phyloP scores from a whole-genome alignment of 2,113 vertebrate species.

The Pygoscelis antarcticus region DNA sequence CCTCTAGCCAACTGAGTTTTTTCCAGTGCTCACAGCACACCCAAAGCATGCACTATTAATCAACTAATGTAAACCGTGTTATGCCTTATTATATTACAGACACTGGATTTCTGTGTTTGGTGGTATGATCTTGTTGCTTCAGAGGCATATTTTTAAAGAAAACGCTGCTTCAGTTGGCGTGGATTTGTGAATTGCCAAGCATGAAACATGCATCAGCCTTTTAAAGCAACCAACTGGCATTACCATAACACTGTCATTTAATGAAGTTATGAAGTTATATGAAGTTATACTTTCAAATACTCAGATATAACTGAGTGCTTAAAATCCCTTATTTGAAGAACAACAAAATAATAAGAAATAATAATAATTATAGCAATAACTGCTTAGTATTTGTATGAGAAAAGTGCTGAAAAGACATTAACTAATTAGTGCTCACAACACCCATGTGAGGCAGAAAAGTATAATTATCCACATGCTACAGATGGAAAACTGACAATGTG shows the following conservation, averaged over 20 bases:
- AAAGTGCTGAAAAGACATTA: slow-evolving; percentile 68
- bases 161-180: neutral
- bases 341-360: slow-evolving; percentile 63
- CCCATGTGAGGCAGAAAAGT: slow-evolving; percentile 62
- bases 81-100: slow-evolving; percentile 27
- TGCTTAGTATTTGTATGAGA: slow-evolving; percentile 49
- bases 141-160: slow-evolving; percentile 14
- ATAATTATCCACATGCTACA: slow-evolving; percentile 65
- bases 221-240: neutral
- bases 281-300: slow-evolving; percentile 51
- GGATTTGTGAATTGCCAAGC: neutral
- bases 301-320: neutral
- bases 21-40: slow-evolving; percentile 18
- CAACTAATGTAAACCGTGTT: neutral
- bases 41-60: slow-evolving; percentile 20
- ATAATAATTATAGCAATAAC: slow-evolving; percentile 58
- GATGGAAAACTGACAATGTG: slow-evolving; percentile 54
- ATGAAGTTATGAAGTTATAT: neutral
- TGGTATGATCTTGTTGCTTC: neutral
- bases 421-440: slow-evolving; percentile 70
- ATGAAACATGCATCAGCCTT: neutral
- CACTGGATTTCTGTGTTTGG: neutral
- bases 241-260: slow-evolving; percentile 24
- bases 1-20: neutral
- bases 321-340: slow-evolving; percentile 42